Evolutionary conservation across 2,113 vertebrate species (phyloP).

Genomic region (Cairina moschata): DNA sequence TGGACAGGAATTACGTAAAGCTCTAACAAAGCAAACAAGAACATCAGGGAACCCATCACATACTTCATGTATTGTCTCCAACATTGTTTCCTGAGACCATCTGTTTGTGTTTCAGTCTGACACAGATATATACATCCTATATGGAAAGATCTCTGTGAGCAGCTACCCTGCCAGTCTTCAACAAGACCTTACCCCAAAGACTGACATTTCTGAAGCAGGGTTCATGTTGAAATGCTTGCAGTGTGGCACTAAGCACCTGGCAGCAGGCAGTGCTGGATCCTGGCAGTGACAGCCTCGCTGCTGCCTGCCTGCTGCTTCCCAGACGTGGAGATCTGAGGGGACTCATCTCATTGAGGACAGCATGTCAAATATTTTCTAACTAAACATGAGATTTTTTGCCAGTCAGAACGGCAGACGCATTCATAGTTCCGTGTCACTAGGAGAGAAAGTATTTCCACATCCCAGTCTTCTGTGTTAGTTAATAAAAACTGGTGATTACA

Average conservation of each 20-base stretch:
- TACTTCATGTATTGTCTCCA: no score
- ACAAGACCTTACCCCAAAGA: not conserved
- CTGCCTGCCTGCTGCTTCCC: not conserved
- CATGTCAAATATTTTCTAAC: not conserved
- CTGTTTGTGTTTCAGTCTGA: not conserved
- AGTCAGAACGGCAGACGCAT: not conserved
- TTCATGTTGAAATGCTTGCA: not conserved
- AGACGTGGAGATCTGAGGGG: not conserved
- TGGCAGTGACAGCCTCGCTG: not conserved
- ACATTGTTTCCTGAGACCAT: not conserved
- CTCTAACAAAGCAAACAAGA: not conserved
- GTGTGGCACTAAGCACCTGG: not conserved
- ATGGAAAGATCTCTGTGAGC: not conserved
- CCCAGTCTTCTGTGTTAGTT: not conserved
- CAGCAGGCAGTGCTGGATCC: not conserved
- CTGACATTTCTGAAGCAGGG: not conserved
- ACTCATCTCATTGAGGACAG: not conserved
- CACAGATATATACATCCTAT: not conserved
- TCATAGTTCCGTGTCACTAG: not conserved
- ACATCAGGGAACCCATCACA: not conserved
- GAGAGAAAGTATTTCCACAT: not conserved
- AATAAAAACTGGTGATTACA: not conserved
- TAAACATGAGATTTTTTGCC: not conserved
- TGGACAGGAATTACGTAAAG: not conserved
- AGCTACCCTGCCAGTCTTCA: not conserved